These are phyloP conservation scores for Drosophila monieri DNA, from an alignment of 2,888 invertebrate genomes.

Conservation along the genomic window DNA sequence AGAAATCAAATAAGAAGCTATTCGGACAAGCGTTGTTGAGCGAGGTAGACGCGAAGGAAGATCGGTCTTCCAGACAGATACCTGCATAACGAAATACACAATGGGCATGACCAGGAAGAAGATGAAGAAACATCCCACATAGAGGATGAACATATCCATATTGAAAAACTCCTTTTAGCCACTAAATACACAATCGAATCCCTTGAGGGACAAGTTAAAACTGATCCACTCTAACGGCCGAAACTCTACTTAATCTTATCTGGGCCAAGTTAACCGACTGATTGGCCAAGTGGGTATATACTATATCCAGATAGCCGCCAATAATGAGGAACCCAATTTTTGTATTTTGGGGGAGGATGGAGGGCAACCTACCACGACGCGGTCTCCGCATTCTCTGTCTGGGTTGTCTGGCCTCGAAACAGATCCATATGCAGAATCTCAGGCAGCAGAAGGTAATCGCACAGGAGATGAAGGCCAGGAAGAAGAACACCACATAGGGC, in stretches of 20 bases:
- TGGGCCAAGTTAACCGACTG: slow-evolving; percentile 16
- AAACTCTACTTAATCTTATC: slow-evolving; percentile 37
- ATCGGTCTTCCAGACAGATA: slow-evolving; percentile 28
- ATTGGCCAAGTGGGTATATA: slow-evolving; percentile 36
- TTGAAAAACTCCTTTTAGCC: background rate
- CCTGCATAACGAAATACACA: slow-evolving; percentile 62
- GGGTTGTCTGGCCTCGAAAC: slow-evolving; percentile 49
- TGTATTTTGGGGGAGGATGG: slow-evolving; percentile 3
- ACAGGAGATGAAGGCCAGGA: slow-evolving; percentile 67
- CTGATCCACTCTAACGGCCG: slow-evolving; percentile 20
- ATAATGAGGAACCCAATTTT: background rate
- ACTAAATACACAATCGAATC: slow-evolving; percentile 32
- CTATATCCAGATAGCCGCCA: slow-evolving; percentile 6
- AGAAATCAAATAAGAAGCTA: background rate
- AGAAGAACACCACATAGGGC: slow-evolving; percentile 66
- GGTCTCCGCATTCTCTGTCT: background rate
- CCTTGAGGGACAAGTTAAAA: slow-evolving; percentile 35
- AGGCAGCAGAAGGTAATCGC: slow-evolving; percentile 68
- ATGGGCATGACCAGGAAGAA: slow-evolving; percentile 64
- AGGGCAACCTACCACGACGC: slow-evolving; percentile 45
- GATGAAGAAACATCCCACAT: slow-evolving; percentile 52
- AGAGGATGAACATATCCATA: slow-evolving; percentile 53
- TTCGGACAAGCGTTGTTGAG: background rate
- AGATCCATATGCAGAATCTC: slow-evolving; percentile 66
- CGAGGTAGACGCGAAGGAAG: slow-evolving; percentile 2